phyloP scores from a whole-genome alignment of 2,113 vertebrate species.

The Camarhynchus parvulus region DNA sequence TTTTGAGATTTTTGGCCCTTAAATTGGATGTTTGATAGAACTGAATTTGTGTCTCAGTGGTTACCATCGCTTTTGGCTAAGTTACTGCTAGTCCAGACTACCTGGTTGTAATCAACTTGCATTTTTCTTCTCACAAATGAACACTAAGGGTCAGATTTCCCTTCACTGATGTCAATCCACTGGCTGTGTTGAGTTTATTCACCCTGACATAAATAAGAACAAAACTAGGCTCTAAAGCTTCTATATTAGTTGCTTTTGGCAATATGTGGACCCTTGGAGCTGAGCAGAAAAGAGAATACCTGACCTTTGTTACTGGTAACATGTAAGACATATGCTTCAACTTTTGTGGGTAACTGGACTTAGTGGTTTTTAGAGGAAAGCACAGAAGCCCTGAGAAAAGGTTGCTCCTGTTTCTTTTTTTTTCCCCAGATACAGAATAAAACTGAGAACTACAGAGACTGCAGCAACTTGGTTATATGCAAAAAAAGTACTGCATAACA shows the following conservation, averaged over 20 bases:
- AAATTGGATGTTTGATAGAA: not conserved
- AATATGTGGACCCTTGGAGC: not conserved
- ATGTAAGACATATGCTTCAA: not conserved
- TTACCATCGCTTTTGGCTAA: not conserved
- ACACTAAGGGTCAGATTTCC: not conserved
- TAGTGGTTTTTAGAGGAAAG: not conserved
- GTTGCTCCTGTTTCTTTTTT: not conserved
- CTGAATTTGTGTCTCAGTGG: not conserved
- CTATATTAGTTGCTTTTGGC: not conserved
- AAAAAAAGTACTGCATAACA: not conserved
- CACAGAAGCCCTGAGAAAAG: not conserved
- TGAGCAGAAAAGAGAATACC: not conserved
- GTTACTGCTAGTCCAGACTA: not conserved
- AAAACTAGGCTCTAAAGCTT: not conserved
- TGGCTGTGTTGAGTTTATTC: not conserved
- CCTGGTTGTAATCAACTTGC: not conserved
- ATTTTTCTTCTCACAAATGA: not conserved
- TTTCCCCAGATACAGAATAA: not conserved
- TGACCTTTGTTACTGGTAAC: not conserved
- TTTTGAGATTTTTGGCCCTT: not conserved
- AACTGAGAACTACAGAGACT: not conserved
- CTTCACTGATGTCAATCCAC: not conserved
- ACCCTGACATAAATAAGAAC: not conserved
- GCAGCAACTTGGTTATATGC: not conserved
- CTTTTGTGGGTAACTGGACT: not conserved